Evolutionary conservation across 1,140 invertebrate genomes (phyloP), one percentile per base, ranked within the genome.

Genomic region (Branchinecta lynchi): DNA sequence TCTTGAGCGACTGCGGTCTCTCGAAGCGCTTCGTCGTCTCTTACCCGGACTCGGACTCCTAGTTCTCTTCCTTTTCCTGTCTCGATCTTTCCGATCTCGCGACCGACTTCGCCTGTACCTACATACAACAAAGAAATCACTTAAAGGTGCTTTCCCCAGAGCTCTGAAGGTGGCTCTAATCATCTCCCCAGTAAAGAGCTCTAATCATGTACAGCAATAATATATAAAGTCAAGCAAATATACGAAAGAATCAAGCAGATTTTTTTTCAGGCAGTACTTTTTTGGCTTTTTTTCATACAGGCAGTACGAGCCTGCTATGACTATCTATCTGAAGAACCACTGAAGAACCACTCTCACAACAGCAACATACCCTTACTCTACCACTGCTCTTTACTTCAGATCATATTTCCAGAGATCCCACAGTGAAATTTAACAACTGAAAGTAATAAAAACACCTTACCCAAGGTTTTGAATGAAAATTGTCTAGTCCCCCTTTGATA

Each of bases 81-180:
- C 67, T 67, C 45, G 15, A 21, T 45, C 43, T 45, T 68, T 45
- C 46, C 44, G 15, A 17, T 68, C 68, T 68, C 68, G 10, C 15
- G 68, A 68, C n/a, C 68, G 68, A 44, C 43, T 44, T 8, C 68
- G 68, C 7, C 68, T 68, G 8, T 45, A 15, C 17, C 51, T 60
- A 20, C 17, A 20, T 6, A 12, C n/a, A 51, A 51, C 9, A 20
- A 6, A 20, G 6, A 60, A 60, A 3, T 15, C 1, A 60, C 17
- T 60, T 20, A 60, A 20, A 60, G 17, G 12, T 60, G 51, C 51
- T 60, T 6, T 60, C 12, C 12, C 51, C 6, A 60, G 12, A 15
- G 12, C 17, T 60, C 12, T 15, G 51, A 60, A 51, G n/a, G 9
- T 51, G n/a, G 46, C 9, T n/a, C 46, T 9, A 51, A 9, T 9